Evolutionary conservation across 1,140 invertebrate species (phyloP), one percentile per base, ranked within the genome.

Genomic region (Zaprionus kolodkinae): DNA sequence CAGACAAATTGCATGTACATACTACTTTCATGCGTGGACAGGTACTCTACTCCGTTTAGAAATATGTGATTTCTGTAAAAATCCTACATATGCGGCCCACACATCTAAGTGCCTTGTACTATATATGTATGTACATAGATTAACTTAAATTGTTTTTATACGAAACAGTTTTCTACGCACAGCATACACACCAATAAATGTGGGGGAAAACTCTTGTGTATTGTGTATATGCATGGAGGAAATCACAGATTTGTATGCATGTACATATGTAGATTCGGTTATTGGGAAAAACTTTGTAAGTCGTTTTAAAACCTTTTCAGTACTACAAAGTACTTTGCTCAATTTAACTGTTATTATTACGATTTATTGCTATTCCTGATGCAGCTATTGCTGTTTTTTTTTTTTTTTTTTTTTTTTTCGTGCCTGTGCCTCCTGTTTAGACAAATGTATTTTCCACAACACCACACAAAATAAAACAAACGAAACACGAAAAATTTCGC

Each of bases 401-500:
- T 35, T 35, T 35, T 35, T 35, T 35, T 35, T 35, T 35, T 35
- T 45, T 67, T 55, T 67, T 40, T 55, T 56, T 54, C 27, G 67
- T 57, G 64, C 62, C 55, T 56, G 40, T 78, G 21, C 25, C 25
- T 56, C 35, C 36, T 65, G 52, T 73, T 82, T 77, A 73, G 57
- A 66, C 57, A 38, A 66, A 72, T 66, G 45, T 79, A 76, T 76
- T 76, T 73, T 64, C 70, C 67, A 74, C 56, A 81, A 72, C 71
- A 71, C 77, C 68, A 81, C 67, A 76, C 75, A 91, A 88, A 91
- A 82, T 87, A 91, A 91, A 91, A 83, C 75, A 90, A 91, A 91
- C 78, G 89, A 91, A 91, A 91, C 81, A 85, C 87, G 85, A 89
- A 85, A 82, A 83, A 83, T 91, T 91, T 87, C 81, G 89, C 84